These are phyloP conservation scores for Enhydra lutris DNA, from an alignment of 2,113 vertebrate genomes.

Conservation along the genomic window DNA sequence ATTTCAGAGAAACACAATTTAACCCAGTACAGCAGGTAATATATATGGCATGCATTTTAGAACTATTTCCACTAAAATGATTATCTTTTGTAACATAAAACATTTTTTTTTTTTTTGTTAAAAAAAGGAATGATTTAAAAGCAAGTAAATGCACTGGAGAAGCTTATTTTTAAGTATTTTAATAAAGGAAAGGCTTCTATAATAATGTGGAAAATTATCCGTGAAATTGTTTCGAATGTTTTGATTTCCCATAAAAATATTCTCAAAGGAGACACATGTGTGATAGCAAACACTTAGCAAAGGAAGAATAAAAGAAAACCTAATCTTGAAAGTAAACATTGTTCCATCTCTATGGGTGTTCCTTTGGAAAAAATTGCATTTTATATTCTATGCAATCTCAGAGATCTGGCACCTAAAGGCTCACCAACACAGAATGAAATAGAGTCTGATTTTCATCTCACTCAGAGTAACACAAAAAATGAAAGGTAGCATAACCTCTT, in stretches of 20 bases:
- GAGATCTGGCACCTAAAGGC: neutral
- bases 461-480: neutral
- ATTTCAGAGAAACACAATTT: neutral
- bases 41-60: neutral
- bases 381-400: neutral
- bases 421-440: neutral
- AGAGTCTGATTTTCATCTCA: neutral
- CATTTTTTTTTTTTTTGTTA: neutral
- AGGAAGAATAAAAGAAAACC: slow-evolving; percentile 27
- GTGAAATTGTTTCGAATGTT: slow-evolving; percentile 6
- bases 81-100: neutral
- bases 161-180: slow-evolving; percentile 1
- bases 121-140: neutral
- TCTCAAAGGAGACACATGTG: neutral
- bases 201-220: slow-evolving; percentile 24
- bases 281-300: neutral
- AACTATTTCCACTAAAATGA: neutral
- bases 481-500: neutral
- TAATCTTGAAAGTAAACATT: slow-evolving; percentile 27
- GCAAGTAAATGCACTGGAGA: neutral
- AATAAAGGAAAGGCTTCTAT: neutral
- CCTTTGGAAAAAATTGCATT: neutral
- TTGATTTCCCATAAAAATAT: neutral
- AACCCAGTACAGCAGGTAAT: neutral
- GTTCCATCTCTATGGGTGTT: neutral